phyloP scores from a whole-genome alignment of 2,888 invertebrate genomes.

The Amblyjoppa proteus region DNA sequence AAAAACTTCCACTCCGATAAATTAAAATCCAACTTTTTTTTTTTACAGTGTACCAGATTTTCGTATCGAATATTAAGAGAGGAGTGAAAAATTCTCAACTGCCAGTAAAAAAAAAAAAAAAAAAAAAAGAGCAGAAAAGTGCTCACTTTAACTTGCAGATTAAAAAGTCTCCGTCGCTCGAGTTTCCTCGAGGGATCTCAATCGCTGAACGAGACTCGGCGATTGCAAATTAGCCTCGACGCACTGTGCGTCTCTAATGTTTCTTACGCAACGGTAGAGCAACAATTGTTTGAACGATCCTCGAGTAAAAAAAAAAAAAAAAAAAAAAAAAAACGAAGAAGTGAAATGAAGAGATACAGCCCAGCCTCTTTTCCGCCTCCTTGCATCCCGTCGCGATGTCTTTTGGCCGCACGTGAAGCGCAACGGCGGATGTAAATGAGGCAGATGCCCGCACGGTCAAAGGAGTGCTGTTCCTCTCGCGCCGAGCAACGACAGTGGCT shows the following conservation, averaged over 20 bases:
- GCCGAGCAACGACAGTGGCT: not conserved
- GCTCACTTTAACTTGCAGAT: too few relatives aligned
- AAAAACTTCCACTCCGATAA: too few relatives aligned
- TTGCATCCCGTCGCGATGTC: not conserved
- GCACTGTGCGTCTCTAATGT: too few relatives aligned
- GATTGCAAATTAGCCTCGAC: too few relatives aligned
- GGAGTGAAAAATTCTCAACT: too few relatives aligned
- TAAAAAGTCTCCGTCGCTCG: too few relatives aligned
- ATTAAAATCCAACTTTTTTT: too few relatives aligned
- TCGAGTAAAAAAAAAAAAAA: too few relatives aligned
- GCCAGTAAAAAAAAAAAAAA: not conserved
- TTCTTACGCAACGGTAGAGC: too few relatives aligned
- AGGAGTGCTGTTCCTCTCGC: conserved; percentile 36
- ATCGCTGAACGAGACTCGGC: not conserved
- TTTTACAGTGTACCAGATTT: too few relatives aligned
- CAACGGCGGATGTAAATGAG: conserved; percentile 57
- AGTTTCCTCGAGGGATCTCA: not conserved
- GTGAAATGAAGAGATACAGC: not conserved
- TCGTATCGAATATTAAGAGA: too few relatives aligned
- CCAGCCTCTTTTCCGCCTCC: not conserved
- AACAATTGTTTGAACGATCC: too few relatives aligned
- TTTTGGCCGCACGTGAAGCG: conserved; percentile 31
- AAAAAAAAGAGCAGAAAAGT: not conserved
- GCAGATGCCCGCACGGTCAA: conserved; percentile 38
- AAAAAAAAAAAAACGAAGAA: not conserved